Evolutionary conservation across 53 echinoderm and acorn worm genomes (phyloP), one percentile per base, ranked within the genome.

Genomic region (Mesocentrotus franciscanus): DNA sequence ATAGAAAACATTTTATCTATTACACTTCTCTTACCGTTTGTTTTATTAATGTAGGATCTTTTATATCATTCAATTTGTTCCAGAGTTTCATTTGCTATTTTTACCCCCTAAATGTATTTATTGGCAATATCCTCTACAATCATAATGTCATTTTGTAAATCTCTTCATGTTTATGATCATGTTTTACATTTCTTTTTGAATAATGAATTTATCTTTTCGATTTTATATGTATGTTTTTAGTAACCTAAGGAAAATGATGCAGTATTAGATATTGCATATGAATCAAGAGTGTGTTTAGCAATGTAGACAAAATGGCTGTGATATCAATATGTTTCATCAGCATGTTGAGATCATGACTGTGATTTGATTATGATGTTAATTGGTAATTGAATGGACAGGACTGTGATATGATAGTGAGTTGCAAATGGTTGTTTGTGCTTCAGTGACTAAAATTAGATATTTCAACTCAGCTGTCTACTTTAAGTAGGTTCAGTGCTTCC

Each of bases 331-430:
- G 15, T 24, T 0, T 78, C 8, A 55, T 55, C 15, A 56, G 49
- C 6, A 30, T 49, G 49, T 24, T 85, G 24, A 56, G 26, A 85
- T 85, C 85, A 85, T 24, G 26, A 10, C 10, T 39, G 18, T 55
- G 22, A 55, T 14, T 8, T 85, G 24, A 55, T 85, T 26, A 5
- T 22, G 10, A 85, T 85, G 49, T 55, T 15, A 9, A 24, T 20
- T 20, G 49, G 22, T 85, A 55, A 22, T 18, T 85, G 49, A 24
- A 20, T 85, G 85, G 81, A 85, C 56, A 56, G 24, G 56, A 56
- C 85, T 85, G 27, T 87, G 87, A 87, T 87, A 87, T 87, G 57
- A 27, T 39, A 85, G n/a, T 87, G 13, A 87, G 2, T 27, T 58
- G 58, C 29, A 27, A 3, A n/a, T 13, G 74, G 29, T 30, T 30